Base-by-base conservation (phyloP, 2,888 invertebrate species). In the Coenonympha glycerion region DNA sequence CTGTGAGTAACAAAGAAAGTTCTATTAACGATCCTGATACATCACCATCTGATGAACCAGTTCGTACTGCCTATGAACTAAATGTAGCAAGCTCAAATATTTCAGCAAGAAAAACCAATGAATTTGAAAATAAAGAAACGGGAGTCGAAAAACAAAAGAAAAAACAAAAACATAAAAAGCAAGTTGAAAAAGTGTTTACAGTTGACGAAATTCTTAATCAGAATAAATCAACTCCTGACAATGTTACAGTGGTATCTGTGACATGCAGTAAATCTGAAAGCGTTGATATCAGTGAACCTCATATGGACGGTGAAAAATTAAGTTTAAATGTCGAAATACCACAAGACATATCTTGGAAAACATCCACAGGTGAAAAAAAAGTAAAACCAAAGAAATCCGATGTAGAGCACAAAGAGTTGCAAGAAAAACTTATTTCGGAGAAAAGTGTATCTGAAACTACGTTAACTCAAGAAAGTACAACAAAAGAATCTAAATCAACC, bases 81-180 rank as follows among this genome's bases (percentile, higher is more conserved):
- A 13, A 13, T 28, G n/a, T 41, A 37, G 26, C 46, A 36, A 50
- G 19, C 22, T 22, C 8, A 30, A 19, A 18, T 16, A 9, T 21
- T 11, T 22, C 4, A 34, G 6, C 5, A 5, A 13, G 28, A 33
- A 13, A 22, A 30, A 9, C 1, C 1, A 31, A 1, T 15, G 22
- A 13, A 24, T 6, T 15, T 16, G 28, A 16, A 18, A 42, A 30
- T 28, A 15, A 34, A 11, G 48, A 51, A 46, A 57, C 61, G 3
- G 36, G 15, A 36, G 22, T 33, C 22, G 44, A 54, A 21, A 78
- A 71, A 60, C 60, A 52, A 55, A 73, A 71, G 57, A 78, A 74
- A 56, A 69, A 68, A 47, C 79, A 71, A 47, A 79, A 76, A 60
- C 63, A 58, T 34, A 76, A 73, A 55, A 74, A 73, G 52, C 57